These are phyloP conservation scores for Melanophora roralis DNA, from an alignment of 2,888 invertebrate species.

Conservation along the genomic window DNA sequence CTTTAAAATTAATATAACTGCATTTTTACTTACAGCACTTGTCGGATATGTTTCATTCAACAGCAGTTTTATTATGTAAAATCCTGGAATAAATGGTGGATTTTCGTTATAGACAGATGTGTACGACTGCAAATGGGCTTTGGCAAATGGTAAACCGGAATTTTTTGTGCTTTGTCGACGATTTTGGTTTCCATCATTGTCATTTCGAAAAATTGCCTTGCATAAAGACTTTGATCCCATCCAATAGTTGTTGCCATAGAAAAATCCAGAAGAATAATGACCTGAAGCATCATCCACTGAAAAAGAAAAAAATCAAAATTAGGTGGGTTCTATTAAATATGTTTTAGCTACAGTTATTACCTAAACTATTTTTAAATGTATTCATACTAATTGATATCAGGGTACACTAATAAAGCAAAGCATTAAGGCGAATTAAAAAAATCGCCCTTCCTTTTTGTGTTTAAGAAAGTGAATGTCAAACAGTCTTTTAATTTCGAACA, in stretches of 20 bases:
- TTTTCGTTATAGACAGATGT: conserved; percentile 74
- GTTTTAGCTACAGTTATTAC: no score
- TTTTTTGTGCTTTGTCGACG: conserved; percentile 63
- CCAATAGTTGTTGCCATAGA: conserved; percentile 90
- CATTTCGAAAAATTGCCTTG: conserved; percentile 80
- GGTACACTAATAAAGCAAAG: no score
- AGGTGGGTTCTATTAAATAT: no score
- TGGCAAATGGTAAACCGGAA: conserved; percentile 74
- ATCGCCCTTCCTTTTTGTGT: no score
- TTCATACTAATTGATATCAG: no score
- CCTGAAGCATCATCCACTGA: conserved; percentile 85
- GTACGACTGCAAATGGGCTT: conserved; percentile 70
- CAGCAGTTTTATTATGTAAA: conserved; percentile 82
- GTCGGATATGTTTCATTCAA: conserved; percentile 77
- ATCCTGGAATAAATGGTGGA: conserved; percentile 83
- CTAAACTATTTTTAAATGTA: no score
- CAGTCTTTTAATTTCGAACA: no score
- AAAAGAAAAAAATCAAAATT: conserved; percentile 63
- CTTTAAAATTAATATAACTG: no score
- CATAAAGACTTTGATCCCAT: conserved; percentile 86
- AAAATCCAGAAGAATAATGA: conserved; percentile 87
- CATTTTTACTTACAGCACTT: conserved; percentile 71
- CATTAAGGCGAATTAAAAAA: no score
- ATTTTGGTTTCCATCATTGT: conserved; percentile 67
- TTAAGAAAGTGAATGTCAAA: no score